Conservation (phyloP, 1,140 invertebrate genomes). For the Sycophila sp. region DNA sequence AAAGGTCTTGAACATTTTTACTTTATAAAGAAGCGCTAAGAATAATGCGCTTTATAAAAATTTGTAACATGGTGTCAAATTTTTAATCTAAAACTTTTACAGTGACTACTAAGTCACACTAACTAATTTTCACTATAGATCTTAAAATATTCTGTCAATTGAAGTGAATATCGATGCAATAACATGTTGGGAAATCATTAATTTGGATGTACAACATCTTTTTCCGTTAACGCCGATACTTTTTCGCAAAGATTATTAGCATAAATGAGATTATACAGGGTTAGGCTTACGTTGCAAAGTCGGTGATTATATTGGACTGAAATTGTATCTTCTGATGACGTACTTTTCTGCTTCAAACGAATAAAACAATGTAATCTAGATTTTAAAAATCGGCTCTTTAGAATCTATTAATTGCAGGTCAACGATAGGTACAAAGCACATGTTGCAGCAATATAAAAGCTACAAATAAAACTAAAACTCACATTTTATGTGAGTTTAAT, state of each 20-base stretch:
- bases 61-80: conserved; percentile 19
- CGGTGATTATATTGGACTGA: background rate
- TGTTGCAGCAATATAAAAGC: conserved; percentile 1
- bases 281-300: background rate
- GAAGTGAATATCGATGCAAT: conserved; percentile 7
- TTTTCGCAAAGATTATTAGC: background rate
- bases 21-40: background rate
- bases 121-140: background rate
- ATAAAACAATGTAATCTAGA: conserved; percentile 20
- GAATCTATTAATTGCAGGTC: background rate
- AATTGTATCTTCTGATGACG: background rate
- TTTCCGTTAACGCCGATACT: conserved; percentile 3
- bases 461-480: background rate
- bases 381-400: background rate
- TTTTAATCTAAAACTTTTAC: conserved; percentile 7
- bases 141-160: conserved; percentile 23
- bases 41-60: background rate
- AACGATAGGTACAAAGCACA: conserved; percentile 13
- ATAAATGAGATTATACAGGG: no score
- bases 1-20: background rate
- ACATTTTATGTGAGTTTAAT: background rate
- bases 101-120: background rate
- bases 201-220: background rate
- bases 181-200: background rate
- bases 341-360: conserved; percentile 12